Percentiles rank a stretch among this genome's conserved stretches.
phyloP scores from a whole-genome alignment of 1,140 invertebrate species.

The Pinna nobilis region DNA sequence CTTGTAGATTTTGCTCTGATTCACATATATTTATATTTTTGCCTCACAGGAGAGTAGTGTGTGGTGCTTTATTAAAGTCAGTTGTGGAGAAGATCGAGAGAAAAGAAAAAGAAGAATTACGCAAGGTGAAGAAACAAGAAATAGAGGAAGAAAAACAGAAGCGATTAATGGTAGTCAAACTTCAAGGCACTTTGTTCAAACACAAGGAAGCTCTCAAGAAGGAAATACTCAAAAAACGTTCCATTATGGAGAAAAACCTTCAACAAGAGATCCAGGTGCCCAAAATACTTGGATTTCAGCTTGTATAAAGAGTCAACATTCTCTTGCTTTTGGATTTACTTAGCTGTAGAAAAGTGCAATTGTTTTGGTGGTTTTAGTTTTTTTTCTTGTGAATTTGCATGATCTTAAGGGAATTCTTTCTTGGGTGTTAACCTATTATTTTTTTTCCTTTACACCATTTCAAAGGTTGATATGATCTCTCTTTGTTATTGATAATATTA shows the following conservation, averaged over 20 bases:
- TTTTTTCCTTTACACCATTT: too few species aligned
- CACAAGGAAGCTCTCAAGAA: conserved; percentile 95
- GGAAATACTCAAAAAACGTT: conserved; percentile 93
- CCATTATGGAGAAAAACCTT: conserved; percentile 91
- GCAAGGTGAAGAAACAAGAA: conserved; percentile 69
- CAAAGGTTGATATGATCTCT: too few species aligned
- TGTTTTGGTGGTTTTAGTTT: too few species aligned
- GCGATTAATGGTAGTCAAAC: conserved; percentile 65
- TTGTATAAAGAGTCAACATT: background rate
- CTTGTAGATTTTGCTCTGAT: background rate
- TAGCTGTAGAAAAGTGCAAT: background rate
- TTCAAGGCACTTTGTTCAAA: conserved; percentile 79
- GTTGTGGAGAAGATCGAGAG: conserved; percentile 74
- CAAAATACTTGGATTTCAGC: conserved; percentile 14
- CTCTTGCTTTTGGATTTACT: too few species aligned
- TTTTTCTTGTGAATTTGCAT: too few species aligned
- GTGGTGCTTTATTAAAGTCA: conserved; percentile 70
- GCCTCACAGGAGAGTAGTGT: conserved; percentile 61
- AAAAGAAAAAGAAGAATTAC: conserved; percentile 70
- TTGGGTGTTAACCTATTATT: too few species aligned
- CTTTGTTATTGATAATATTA: too few species aligned
- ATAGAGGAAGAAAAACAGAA: conserved; percentile 72
- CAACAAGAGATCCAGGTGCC: conserved; percentile 85
- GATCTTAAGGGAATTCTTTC: too few species aligned
- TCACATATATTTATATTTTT: conserved; percentile 4